Conservation (phyloP, 2,797 vertebrate species). For the Chlorospingus flavigularis region DNA sequence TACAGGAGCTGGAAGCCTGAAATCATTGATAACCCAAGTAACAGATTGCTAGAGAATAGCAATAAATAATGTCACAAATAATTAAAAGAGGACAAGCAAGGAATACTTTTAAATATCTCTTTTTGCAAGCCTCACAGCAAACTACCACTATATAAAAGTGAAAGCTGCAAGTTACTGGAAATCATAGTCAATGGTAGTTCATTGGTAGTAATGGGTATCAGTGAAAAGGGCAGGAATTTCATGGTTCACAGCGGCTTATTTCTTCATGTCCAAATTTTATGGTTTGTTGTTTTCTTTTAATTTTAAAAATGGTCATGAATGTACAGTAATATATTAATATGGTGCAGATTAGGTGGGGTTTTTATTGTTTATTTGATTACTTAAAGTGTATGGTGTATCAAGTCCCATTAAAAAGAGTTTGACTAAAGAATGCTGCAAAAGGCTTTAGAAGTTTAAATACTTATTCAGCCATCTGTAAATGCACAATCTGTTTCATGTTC, state of each 20-base stretch:
- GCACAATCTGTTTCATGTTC: background rate
- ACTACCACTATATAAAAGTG: background rate
- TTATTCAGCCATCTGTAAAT: background rate
- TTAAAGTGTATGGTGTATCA: background rate
- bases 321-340: background rate
- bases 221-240: background rate
- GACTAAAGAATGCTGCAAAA: slow-evolving; percentile 54
- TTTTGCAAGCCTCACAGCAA: background rate
- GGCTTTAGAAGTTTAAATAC: slow-evolving; percentile 60
- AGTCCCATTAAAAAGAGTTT: background rate
- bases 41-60: background rate
- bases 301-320: background rate
- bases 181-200: background rate
- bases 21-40: background rate
- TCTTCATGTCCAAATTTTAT: background rate
- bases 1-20: background rate
- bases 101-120: background rate
- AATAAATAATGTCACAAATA: background rate
- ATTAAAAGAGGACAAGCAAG: background rate
- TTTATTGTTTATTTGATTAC: background rate
- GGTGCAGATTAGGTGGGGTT: background rate
- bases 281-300: background rate
- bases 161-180: background rate
- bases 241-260: background rate
- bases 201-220: accelerated